These are phyloP conservation scores for Leptarthrus brevirostris DNA, from an alignment of 2,888 invertebrate species.

Conservation along the genomic window DNA sequence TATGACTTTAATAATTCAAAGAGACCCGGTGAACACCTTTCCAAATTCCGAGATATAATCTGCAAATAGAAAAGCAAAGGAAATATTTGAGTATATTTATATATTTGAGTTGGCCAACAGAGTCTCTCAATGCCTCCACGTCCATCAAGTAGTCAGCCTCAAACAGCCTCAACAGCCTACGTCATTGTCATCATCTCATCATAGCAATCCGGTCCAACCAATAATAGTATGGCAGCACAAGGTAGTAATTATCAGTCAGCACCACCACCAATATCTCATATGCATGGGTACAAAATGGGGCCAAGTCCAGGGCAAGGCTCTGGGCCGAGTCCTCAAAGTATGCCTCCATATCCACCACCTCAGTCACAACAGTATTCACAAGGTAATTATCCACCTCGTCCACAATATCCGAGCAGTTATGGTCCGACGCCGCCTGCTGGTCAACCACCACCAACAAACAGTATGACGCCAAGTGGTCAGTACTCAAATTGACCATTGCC, in stretches of 20 bases:
- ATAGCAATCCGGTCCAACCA: conserved; percentile 62
- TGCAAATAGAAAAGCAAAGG: too few species aligned
- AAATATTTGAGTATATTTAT: too few species aligned
- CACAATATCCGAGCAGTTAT: conserved; percentile 71
- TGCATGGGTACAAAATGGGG: conserved; percentile 73
- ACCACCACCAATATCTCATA: conserved; percentile 62
- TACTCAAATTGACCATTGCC: conserved; percentile 70
- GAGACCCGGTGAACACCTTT: too few species aligned
- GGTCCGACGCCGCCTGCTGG: conserved; percentile 67
- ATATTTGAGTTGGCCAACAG: conserved; percentile 76
- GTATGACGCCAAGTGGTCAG: conserved; percentile 66
- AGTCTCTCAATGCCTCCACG: conserved; percentile 96
- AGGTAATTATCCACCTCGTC: conserved; percentile 68
- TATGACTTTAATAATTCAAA: too few species aligned
- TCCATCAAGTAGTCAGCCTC: conserved; percentile 85
- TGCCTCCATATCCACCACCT: conserved; percentile 71
- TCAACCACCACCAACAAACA: conserved; percentile 59
- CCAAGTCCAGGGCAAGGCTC: conserved; percentile 71
- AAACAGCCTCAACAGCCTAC: conserved; percentile 68
- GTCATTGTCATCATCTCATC: conserved; percentile 66
- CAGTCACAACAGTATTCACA: conserved; percentile 70
- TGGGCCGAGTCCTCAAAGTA: conserved; percentile 68
- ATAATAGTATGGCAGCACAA: conserved; percentile 64
- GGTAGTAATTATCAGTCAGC: conserved; percentile 56
- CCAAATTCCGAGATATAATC: too few species aligned